Evolutionary conservation across 1,140 invertebrate species (phyloP).

Genomic region (Dufourea novaeangliae): DNA sequence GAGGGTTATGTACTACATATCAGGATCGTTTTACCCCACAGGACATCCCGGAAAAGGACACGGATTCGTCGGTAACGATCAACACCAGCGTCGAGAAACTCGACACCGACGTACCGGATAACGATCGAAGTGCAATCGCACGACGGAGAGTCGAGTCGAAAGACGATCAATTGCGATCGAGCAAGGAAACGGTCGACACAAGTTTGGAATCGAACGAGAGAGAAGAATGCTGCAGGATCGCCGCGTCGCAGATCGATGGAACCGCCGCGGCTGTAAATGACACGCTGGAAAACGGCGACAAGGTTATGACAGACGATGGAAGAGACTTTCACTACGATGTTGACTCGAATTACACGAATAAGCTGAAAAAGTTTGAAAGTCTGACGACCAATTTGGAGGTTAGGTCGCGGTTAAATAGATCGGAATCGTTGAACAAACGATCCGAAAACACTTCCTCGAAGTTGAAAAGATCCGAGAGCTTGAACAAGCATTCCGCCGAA

Average conservation of each 20-base stretch:
- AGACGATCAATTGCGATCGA: conserved; percentile 37
- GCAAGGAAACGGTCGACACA: conserved; percentile 48
- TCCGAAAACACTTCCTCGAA: conserved; percentile 76
- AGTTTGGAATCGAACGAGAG: conserved; percentile 69
- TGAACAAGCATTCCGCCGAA: conserved; percentile 80
- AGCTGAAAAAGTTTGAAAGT: conserved; percentile 79
- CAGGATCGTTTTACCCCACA: conserved; percentile 17
- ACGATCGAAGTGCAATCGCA: conserved; percentile 68
- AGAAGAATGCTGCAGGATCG: conserved; percentile 55
- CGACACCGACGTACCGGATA: conserved; percentile 68
- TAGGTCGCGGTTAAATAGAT: conserved; percentile 81
- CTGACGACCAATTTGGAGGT: conserved; percentile 73
- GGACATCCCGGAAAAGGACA: conserved; percentile 73
- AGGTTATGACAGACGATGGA: not conserved
- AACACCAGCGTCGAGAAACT: conserved; percentile 16
- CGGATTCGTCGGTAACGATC: conserved; percentile 62
- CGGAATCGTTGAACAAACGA: conserved; percentile 84
- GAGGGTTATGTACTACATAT: too few species aligned
- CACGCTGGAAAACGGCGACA: conserved; percentile 2
- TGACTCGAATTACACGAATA: conserved; percentile 78
- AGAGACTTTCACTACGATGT: conserved; percentile 42
- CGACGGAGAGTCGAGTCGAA: conserved; percentile 52
- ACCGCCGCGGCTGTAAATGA: not conserved
- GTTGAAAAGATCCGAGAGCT: conserved; percentile 78
- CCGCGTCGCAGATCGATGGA: conserved; percentile 1